Evolutionary conservation across 2,797 vertebrate species (phyloP), one percentile per base, ranked within the genome.

Genomic region (Tadarida brasiliensis): DNA sequence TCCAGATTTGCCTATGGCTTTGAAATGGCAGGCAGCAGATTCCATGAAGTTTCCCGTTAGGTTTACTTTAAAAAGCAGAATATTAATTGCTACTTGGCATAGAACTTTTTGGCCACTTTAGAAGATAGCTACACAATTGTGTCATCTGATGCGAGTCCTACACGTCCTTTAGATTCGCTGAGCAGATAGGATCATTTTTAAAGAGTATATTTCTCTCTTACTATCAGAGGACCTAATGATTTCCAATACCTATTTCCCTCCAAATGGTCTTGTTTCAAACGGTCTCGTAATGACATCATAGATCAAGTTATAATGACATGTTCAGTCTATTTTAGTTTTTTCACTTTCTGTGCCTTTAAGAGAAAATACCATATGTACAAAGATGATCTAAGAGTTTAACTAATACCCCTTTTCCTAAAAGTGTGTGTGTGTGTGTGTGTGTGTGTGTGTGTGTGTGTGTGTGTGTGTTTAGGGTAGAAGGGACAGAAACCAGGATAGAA

Each of bases 371-470:
- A 11, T 68, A 35, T 67, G 19, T 35, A 26, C n/a, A 87, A 70
- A 92, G 70, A 90, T 63, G 63, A 92, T 56, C 5, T 44, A 87
- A 94, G 24, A 44, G 63, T 47, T 67, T 91, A 54, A 70, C 33
- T 80, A 56, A 77, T 90, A 94, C 67, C 77, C 17, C 51, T 63
- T 57, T 92, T 92, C 57, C 70, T 81, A 70, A 88, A 85, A 78
- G 8, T 7, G 2, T 71, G 6, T 84, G 9, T 70, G 20, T 71
- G 10, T 14, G 0, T 24, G 7, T n/a, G 12, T 44, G 15, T 68
- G 1, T 80, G 59, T 24, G 7, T 82, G 28, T 61, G 6, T 56
- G 22, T 57, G 67, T 15, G 22, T n/a, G n/a, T 33, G 26, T 44
- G n/a, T 28, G 61, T 63, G 63, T 65, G 63, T 74, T 90, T 80